Base-by-base conservation (phyloP, 2,888 invertebrate genomes). In the Amiota communis region DNA sequence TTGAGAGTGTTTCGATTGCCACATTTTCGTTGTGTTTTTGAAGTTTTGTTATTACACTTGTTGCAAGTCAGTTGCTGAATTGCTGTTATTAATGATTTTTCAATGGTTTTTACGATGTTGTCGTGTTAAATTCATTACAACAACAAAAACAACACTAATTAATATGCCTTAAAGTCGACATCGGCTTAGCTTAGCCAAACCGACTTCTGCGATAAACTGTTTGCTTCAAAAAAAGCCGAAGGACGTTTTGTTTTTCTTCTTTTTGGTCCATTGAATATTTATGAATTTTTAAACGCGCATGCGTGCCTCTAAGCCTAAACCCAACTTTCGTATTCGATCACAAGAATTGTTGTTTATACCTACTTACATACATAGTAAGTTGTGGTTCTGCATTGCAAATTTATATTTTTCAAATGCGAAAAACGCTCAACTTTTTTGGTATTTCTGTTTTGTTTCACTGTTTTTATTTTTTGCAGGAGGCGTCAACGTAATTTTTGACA, bases 401-500 rank as follows among this genome's bases (percentile, higher is more conserved):
- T 36, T 36, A 36, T 36, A 2, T 36, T 36, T 36, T 36, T 36
- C 36, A 36, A 36, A 6, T 36, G 8, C 8, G 36, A 36, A 36
- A 36, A 36, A 1, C 36, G 8, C 6, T 36, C 4, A 4, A 36
- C n/a, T 53, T 53, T 53, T n/a, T 53, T 53, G 53, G 53, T 12
- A 15, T 53, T 36, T 36, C 36, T 36, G 36, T 36, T 36, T 36
- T 6, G 36, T 36, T 36, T 36, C 36, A 36, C 36, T 53, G 53
- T 53, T 53, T n/a, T 53, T 53, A 15, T 13, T 13, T 53, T 53
- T 53, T 48, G 46, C 23, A 63, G 48, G 48, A 65, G 48, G 65
- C 65, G 65, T 65, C 49, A 65, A 17, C 48, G 65, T 49, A 65
- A 63, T 65, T 65, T 65, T 65, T 65, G 65, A 65, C 65, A 65